A percentile compares a stretch with the other conserved stretches of the same genome.
phyloP scores from a whole-genome alignment of 2,113 vertebrate species.

The Myanophis thanlyinensis region DNA sequence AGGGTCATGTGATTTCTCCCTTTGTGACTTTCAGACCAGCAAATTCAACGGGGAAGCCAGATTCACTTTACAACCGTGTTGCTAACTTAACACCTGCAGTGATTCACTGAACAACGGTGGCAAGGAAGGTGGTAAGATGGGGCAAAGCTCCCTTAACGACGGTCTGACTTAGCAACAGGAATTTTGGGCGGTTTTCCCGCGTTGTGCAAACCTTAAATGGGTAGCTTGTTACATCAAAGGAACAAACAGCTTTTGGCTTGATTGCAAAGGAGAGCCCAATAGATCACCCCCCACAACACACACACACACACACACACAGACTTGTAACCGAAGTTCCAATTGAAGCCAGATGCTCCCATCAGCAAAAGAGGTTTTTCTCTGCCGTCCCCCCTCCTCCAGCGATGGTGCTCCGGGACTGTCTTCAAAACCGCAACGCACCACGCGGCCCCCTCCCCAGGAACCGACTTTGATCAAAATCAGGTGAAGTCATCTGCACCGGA shows the following conservation, averaged over 20 bases:
- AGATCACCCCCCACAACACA: too few species aligned
- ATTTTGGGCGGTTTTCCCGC: background rate
- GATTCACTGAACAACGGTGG: background rate
- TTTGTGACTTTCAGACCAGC: background rate
- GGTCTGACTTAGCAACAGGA: background rate
- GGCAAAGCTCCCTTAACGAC: background rate
- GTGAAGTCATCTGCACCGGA: background rate
- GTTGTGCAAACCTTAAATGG: background rate
- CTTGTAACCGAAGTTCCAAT: background rate
- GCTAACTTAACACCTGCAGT: background rate
- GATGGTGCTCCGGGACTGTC: background rate
- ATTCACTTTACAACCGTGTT: background rate
- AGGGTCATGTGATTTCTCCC: too few species aligned
- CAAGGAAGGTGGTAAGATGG: background rate
- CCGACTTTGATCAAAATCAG: background rate
- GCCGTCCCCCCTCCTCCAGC: background rate
- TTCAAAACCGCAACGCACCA: background rate
- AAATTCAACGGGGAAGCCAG: background rate
- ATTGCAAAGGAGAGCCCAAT: background rate
- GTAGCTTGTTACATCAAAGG: background rate
- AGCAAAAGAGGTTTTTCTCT: background rate
- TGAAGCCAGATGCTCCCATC: background rate
- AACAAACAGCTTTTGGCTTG: background rate
- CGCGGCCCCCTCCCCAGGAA: background rate
- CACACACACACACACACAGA: background rate